Evolutionary conservation across 2,888 invertebrate genomes (phyloP), one percentile per base, ranked within the genome.

Genomic region (Agonum fuliginosum): DNA sequence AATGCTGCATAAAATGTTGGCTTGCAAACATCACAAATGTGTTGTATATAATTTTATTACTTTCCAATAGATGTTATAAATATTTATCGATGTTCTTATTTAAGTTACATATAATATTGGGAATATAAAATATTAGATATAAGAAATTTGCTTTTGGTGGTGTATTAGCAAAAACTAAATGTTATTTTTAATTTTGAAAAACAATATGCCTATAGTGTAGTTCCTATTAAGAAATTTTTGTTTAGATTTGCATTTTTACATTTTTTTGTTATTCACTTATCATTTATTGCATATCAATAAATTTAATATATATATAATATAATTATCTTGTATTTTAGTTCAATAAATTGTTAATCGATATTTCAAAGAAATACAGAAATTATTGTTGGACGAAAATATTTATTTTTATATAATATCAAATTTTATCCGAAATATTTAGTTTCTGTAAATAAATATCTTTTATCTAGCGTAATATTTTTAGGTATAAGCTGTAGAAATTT

Each of bases 1-100:
- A 74, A 27, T 74, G 73, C 73, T 73, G 73, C 73, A 73, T 73
- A 58, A 34, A 73, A 24, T 70, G 70, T 72, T 51, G 14, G 72
- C 72, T 72, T 69, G 69, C 43, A 69, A 70, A 70, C 70, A 70
- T 70, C 70, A 70, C 70, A 6, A 30, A 70, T 46, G 24, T 70
- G 48, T 48, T 70, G 46, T 69, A 69, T 48, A 70, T 70, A 70
- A 70, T 48, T 69, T 69, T 70, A 70, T 30, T 46, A 48, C 14
- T 62, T 20, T 62, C 22, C 34, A 30, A 62, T 62, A 30, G 30
- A 30, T 62, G 27, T 62, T 62, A 62, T 6, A 62, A 62, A 62
- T 62, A 62, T 62, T 30, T 62, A 30, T 62, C 30, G 10, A 27
- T 62, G 58, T 62, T 62, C 30, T 62, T 62, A 62, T 62, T 62